These are phyloP conservation scores for Clepsis dumicolana DNA, from an alignment of 2,888 invertebrate genomes.

Conservation along the genomic window DNA sequence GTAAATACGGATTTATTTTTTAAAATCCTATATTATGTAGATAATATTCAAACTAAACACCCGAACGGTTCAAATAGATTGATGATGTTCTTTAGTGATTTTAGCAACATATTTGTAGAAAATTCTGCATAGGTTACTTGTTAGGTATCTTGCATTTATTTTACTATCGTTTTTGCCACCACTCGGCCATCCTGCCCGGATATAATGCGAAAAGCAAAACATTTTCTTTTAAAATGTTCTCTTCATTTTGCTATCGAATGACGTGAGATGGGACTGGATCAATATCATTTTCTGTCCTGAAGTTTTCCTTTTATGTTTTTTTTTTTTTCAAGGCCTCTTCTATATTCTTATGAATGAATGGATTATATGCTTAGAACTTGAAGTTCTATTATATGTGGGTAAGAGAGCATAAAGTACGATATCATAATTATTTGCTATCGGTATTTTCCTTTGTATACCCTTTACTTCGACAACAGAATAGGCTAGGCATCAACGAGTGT, in stretches of 20 bases:
- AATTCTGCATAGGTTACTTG: neutral
- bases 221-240: slow-evolving; percentile 40
- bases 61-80: neutral
- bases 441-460: neutral
- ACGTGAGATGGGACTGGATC: slow-evolving; percentile 10
- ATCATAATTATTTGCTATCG: neutral
- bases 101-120: slow-evolving; percentile 18
- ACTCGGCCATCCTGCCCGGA: slow-evolving; percentile 46
- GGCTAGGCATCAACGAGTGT: neutral
- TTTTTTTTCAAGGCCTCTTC: neutral
- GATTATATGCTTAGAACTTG: neutral
- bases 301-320: slow-evolving; percentile 5
- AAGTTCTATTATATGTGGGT: neutral
- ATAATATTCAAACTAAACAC: slow-evolving; percentile 8
- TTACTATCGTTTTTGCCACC: slow-evolving; percentile 57
- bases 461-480: neutral
- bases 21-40: neutral
- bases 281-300: slow-evolving; percentile 23
- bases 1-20: slow-evolving; percentile 17
- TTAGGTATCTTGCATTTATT: slow-evolving; percentile 57
- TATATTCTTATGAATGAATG: neutral
- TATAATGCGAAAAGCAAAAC: slow-evolving; percentile 40
- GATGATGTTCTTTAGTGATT: slow-evolving; percentile 17
- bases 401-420: neutral
- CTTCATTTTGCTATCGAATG: slow-evolving; percentile 35